Percentiles rank a stretch among this genome's conserved stretches.
phyloP scores from a whole-genome alignment of 2,888 invertebrate genomes.

The Eupithecia tripunctaria region DNA sequence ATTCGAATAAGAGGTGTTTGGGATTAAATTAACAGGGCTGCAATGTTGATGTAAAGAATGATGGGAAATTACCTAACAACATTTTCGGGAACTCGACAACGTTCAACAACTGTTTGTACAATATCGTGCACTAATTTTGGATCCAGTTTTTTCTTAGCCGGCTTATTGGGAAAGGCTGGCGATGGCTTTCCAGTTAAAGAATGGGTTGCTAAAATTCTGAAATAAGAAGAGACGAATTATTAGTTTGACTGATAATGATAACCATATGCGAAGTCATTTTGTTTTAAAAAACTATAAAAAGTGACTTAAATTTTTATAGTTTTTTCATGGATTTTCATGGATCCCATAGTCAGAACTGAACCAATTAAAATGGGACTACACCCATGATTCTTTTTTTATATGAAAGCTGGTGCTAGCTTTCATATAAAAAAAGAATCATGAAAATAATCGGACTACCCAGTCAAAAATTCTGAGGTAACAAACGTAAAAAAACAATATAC shows the following conservation, averaged over 20 bases:
- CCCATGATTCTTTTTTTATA: too few relatives aligned
- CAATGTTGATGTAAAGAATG: background rate
- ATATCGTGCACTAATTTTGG: conserved; percentile 79
- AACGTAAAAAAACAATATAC: too few relatives aligned
- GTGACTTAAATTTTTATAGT: too few relatives aligned
- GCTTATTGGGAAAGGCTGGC: conserved; percentile 75
- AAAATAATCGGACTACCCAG: too few relatives aligned
- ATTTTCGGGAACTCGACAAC: conserved; percentile 62
- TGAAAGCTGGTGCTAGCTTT: too few relatives aligned
- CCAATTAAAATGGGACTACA: too few relatives aligned
- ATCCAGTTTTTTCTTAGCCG: conserved; percentile 73
- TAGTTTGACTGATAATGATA: background rate
- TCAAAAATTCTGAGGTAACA: too few relatives aligned
- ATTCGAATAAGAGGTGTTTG: background rate
- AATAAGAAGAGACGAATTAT: conserved; percentile 34
- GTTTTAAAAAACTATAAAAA: too few relatives aligned
- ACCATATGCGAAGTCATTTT: too few relatives aligned
- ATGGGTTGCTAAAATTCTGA: conserved; percentile 81
- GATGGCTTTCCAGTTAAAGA: conserved; percentile 84
- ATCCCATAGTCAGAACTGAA: too few relatives aligned
- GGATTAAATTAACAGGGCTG: background rate
- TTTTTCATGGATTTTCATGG: too few relatives aligned
- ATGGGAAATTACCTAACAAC: conserved; percentile 55
- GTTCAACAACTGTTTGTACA: conserved; percentile 76
- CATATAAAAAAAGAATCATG: too few relatives aligned